Percentiles rank a stretch among this genome's conserved stretches.
phyloP scores from a whole-genome alignment of 1,140 invertebrate species.

The Acyrthosiphon pisum region DNA sequence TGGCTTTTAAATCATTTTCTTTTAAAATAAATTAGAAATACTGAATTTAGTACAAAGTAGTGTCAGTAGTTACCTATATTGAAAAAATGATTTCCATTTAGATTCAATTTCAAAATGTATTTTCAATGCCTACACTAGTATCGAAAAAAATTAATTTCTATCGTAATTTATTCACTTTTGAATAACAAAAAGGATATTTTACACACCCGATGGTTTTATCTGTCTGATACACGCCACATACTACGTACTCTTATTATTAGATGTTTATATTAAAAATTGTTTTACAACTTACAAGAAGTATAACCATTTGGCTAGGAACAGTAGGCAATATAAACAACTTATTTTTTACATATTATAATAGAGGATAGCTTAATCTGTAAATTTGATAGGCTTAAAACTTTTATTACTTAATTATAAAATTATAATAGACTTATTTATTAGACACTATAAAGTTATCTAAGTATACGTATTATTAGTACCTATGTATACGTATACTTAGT shows the following conservation, averaged over 20 bases:
- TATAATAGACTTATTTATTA: background rate
- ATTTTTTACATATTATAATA: background rate
- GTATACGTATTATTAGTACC: background rate
- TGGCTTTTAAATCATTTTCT: too few species aligned
- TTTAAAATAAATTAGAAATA: too few species aligned
- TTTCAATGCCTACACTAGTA: background rate
- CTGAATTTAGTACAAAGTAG: background rate
- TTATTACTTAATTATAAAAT: background rate
- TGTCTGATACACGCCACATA: background rate
- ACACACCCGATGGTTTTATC: background rate
- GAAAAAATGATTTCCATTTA: background rate
- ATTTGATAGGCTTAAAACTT: background rate
- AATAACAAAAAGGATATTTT: background rate
- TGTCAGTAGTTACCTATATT: background rate
- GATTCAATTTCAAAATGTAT: background rate
- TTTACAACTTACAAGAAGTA: background rate
- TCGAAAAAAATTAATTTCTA: background rate
- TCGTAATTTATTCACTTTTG: background rate
- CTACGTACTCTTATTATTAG: background rate
- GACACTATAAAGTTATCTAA: background rate
- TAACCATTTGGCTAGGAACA: background rate
- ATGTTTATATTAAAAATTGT: background rate
- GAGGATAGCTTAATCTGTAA: background rate
- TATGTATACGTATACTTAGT: too few species aligned
- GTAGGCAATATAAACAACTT: background rate